phyloP scores from a whole-genome alignment of 2,113 vertebrate species.

The Scartelaos histophorus region DNA sequence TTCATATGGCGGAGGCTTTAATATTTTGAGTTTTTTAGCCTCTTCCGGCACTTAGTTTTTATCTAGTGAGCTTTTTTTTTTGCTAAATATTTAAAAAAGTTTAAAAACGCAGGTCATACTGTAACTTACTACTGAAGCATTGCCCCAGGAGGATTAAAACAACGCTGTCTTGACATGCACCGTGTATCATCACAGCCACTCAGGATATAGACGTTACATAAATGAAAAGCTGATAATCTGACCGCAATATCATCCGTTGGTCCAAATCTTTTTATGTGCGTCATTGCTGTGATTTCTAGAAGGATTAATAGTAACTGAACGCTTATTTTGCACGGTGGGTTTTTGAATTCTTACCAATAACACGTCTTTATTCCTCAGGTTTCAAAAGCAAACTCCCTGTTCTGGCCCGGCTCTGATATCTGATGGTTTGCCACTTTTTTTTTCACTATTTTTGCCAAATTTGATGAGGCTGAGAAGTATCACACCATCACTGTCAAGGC shows the following conservation, averaged over 20 bases:
- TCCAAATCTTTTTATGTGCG: not conserved
- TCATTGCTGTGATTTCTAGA: not conserved
- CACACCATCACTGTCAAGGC: not conserved
- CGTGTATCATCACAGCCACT: not conserved
- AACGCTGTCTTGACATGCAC: not conserved
- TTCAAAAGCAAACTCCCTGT: conserved; percentile 9
- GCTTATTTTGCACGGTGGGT: not conserved
- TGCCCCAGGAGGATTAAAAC: not conserved
- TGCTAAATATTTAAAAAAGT: too few relatives aligned
- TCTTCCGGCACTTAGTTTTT: too few relatives aligned
- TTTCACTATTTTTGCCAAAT: not conserved
- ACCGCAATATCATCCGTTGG: not conserved
- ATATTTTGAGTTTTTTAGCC: too few relatives aligned
- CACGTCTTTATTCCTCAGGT: not conserved
- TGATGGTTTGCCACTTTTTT: not conserved
- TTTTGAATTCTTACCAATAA: conserved; percentile 2
- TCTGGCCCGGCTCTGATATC: not conserved
- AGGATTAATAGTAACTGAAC: not conserved
- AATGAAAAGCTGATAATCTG: conserved; percentile 5
- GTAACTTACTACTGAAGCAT: too few relatives aligned
- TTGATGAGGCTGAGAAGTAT: not conserved
- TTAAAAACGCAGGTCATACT: not conserved
- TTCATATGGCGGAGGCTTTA: too few relatives aligned
- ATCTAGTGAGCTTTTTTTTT: too few relatives aligned
- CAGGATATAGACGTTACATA: not conserved